Evolutionary conservation across 2,888 invertebrate species (phyloP).

Genomic region (Perizoma flavofasciatum): DNA sequence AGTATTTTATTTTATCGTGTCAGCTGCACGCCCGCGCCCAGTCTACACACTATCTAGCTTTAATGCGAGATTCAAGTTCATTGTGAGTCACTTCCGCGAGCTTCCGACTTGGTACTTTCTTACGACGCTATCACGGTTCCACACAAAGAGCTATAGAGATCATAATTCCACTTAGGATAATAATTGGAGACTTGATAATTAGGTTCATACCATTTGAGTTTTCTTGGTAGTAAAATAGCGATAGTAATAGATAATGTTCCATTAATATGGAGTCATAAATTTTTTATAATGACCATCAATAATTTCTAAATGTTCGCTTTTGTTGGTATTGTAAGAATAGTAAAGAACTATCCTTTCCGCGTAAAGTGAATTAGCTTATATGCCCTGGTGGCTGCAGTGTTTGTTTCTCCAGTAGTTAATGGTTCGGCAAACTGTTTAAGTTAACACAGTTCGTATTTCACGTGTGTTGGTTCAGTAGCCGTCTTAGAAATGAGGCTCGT

Average conservation of each 20-base stretch:
- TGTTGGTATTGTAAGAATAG: neutral
- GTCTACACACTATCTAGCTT: constrained; percentile 52
- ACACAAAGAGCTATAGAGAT: constrained; percentile 47
- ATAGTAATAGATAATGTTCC: neutral
- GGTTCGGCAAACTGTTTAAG: constrained; percentile 63
- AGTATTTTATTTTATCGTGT: constrained; percentile 66
- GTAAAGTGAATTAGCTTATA: constrained; percentile 26
- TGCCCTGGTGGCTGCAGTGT: constrained; percentile 36
- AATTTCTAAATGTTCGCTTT: neutral
- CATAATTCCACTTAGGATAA: constrained; percentile 2
- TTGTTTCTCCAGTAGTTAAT: constrained; percentile 57
- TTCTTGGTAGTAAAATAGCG: neutral
- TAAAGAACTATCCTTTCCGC: constrained; percentile 5
- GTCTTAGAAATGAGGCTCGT: constrained; percentile 56
- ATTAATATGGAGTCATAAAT: too few relatives aligned
- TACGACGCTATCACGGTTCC: constrained; percentile 54
- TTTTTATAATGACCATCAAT: too few relatives aligned
- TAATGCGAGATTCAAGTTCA: constrained; percentile 56
- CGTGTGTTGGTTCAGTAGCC: constrained; percentile 60
- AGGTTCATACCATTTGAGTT: neutral
- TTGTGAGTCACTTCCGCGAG: constrained; percentile 53
- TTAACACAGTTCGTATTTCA: constrained; percentile 63
- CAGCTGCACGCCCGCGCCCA: constrained; percentile 55
- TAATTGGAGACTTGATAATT: neutral
- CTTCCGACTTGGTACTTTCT: constrained; percentile 40